A percentile compares a stretch with the other conserved stretches of the same genome.
These are phyloP conservation scores for Uria lomvia DNA, from an alignment of 2,113 vertebrate genomes.

Conservation along the genomic window DNA sequence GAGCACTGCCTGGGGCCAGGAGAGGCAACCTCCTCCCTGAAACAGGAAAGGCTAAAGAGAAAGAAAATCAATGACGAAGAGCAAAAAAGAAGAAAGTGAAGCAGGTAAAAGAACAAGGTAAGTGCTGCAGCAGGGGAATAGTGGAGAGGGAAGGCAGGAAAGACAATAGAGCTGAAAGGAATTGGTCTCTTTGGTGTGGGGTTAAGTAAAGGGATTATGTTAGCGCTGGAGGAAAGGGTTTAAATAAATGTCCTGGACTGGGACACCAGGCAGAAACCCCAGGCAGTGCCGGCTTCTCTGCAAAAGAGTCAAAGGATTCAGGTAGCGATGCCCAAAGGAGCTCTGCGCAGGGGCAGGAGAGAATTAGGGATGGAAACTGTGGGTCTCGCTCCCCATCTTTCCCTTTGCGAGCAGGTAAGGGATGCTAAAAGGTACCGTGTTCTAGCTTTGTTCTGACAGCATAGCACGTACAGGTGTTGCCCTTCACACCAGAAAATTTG, in stretches of 20 bases:
- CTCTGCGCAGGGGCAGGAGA: neutral
- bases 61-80: neutral
- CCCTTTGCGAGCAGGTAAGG: neutral
- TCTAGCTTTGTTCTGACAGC: neutral
- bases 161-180: neutral
- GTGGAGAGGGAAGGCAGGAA: neutral
- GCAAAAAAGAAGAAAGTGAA: neutral
- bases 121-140: neutral
- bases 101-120: neutral
- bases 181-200: neutral
- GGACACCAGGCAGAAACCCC: neutral
- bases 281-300: neutral
- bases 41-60: conserved; percentile 11
- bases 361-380: neutral
- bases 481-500: neutral
- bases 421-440: neutral
- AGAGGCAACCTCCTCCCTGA: neutral
- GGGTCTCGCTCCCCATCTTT: neutral
- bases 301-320: neutral
- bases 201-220: neutral
- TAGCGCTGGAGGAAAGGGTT: neutral
- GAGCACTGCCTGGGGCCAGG: neutral
- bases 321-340: neutral
- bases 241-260: neutral
- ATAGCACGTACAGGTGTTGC: neutral